Base-by-base conservation (phyloP, 2,113 vertebrate species). In the Ariopsis seemanni region DNA sequence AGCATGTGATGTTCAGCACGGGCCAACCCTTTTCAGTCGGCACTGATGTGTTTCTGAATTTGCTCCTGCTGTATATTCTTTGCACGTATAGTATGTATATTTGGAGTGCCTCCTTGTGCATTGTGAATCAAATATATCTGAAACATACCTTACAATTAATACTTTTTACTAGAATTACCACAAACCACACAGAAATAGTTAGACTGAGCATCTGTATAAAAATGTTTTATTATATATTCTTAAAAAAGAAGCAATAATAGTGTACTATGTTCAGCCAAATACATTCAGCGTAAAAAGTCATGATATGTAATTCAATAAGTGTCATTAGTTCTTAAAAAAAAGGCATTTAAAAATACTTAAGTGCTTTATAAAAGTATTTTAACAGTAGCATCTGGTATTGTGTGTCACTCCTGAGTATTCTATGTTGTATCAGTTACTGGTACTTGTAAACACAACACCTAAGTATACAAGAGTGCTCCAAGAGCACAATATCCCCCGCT, bases 341-440 rank as follows among this genome's bases (percentile, higher is more conserved):
- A 7, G 63, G 25, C 53, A 63, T 52, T 74, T 53, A 30, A 78
- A 62, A 78, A 79, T 53, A 53, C 53, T 55, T 79, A 86, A 86
- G 63, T 88, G 17, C 84, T 78, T 86, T 65, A 84, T 62, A 84
- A 69, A 34, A 84, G 55, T 79, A 88, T 74, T 77, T 53, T 34
- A 34, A 83, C 81, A 83, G n/a, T 53, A 83, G 81, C 27, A 84
- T 85, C 58, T 62, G 69, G 34, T 4, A 22, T 86, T 2, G 8
- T 86, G 48, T 69, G 14, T 85, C 27, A 81, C 9, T 11, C 81
- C 89, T 90, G 87, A 90, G 65, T 83, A 57, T 85, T 85, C 5
- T 53, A 18, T 53, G 11, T 74, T 42, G 84, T 69, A 83, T 48
- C 72, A 71, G 20, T 48, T 67, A 48, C n/a, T 67, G 52, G 7